phyloP scores from a whole-genome alignment of 2,888 invertebrate species.

The Bombyx huttoni region DNA sequence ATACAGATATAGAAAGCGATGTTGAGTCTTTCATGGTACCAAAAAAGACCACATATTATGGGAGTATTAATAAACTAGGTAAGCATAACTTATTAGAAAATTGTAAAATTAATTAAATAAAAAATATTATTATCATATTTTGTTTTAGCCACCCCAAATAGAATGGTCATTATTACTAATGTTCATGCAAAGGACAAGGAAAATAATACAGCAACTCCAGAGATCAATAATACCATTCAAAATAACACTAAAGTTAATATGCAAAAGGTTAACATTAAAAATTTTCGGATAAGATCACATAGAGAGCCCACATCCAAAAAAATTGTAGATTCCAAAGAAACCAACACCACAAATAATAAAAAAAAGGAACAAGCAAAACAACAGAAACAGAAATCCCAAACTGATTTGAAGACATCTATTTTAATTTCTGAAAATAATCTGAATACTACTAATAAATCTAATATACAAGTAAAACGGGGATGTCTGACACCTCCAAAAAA shows the following conservation, averaged over 20 bases:
- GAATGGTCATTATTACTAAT: background rate
- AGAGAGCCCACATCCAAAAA: slow-evolving; percentile 14
- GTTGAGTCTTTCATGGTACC: slow-evolving; percentile 18
- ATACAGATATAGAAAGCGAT: slow-evolving; percentile 51
- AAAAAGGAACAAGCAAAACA: background rate
- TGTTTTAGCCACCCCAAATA: slow-evolving; percentile 8
- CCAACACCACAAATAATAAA: background rate
- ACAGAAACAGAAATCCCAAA: slow-evolving; percentile 2
- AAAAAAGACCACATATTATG: slow-evolving; percentile 5
- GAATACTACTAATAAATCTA: slow-evolving; percentile 4
- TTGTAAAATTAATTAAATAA: too few relatives aligned
- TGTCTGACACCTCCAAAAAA: background rate
- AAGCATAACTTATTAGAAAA: background rate
- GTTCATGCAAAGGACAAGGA: background rate
- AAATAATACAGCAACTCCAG: background rate
- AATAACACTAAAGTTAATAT: slow-evolving; percentile 9
- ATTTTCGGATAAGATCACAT: slow-evolving; percentile 18
- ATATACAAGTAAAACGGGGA: slow-evolving; percentile 3
- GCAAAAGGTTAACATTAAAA: slow-evolving; percentile 14
- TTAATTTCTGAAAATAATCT: background rate
- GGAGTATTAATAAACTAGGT: background rate
- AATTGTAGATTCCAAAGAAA: background rate
- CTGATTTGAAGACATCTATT: slow-evolving; percentile 8
- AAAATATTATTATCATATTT: background rate
- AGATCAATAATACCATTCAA: background rate